Conservation (phyloP, 2,113 vertebrate genomes). For the Tonatia bakeri region DNA sequence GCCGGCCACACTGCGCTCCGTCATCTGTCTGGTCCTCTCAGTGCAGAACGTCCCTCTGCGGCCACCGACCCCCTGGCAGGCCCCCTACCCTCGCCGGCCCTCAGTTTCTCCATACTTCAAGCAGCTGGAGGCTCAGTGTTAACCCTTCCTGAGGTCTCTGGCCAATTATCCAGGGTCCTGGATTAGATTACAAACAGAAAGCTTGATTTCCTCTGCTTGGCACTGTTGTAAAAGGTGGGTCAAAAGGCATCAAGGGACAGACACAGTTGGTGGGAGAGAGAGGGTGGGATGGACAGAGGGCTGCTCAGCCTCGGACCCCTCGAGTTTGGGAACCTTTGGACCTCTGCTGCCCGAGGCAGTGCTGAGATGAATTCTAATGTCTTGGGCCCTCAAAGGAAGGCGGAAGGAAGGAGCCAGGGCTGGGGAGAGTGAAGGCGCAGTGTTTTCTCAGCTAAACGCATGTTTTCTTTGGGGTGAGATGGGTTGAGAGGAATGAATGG, state of each 20-base stretch:
- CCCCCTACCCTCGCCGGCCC: not conserved
- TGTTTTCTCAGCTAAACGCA: slow-evolving; percentile 78
- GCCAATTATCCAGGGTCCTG: slow-evolving; percentile 58
- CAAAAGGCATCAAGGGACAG: slow-evolving; percentile 64
- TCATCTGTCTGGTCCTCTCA: fast-evolving
- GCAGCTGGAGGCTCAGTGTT: slow-evolving; percentile 5
- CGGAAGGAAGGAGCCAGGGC: slow-evolving; percentile 54
- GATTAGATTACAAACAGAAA: slow-evolving; percentile 61
- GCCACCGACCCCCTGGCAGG: not conserved
- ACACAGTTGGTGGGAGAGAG: slow-evolving; percentile 55
- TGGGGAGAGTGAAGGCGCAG: slow-evolving; percentile 62
- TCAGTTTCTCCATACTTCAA: slow-evolving; percentile 39
- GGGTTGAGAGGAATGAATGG: slow-evolving; percentile 72
- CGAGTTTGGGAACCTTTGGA: slow-evolving; percentile 15
- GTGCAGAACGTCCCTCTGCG: not conserved
- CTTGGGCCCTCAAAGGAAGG: slow-evolving; percentile 62
- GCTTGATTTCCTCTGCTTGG: slow-evolving; percentile 68
- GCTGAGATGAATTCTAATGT: slow-evolving; percentile 76
- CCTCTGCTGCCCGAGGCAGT: slow-evolving; percentile 52
- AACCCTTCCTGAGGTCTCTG: slow-evolving; percentile 67
- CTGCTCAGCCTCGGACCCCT: slow-evolving; percentile 52
- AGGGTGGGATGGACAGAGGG: slow-evolving; percentile 26
- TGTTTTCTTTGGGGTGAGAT: slow-evolving; percentile 72
- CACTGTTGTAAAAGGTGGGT: slow-evolving; percentile 66
- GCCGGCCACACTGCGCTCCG: not conserved